These are phyloP conservation scores for Spea bombifrons DNA, from an alignment of 2,113 vertebrate species.

Conservation along the genomic window DNA sequence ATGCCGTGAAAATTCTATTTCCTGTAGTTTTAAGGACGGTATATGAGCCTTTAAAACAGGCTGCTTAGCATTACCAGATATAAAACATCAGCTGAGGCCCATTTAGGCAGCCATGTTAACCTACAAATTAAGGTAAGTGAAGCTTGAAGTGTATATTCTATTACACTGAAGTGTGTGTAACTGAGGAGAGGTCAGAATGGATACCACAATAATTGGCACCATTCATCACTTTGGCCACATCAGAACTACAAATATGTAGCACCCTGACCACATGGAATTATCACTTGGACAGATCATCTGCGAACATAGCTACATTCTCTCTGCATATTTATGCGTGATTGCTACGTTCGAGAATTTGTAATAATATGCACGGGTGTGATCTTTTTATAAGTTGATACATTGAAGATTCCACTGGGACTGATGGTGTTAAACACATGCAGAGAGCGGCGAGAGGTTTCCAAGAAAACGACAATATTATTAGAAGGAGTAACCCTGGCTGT, in stretches of 20 bases:
- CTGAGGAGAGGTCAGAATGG: conserved; percentile 14
- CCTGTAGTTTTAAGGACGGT: background rate
- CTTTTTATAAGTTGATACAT: conserved; percentile 28
- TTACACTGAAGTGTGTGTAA: conserved; percentile 21
- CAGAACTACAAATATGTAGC: conserved; percentile 37
- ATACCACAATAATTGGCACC: conserved; percentile 42
- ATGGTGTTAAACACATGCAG: conserved; percentile 36
- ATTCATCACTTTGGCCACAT: conserved; percentile 31
- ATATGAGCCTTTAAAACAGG: background rate
- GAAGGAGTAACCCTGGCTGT: conserved; percentile 28
- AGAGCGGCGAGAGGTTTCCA: conserved; percentile 32
- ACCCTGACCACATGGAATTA: conserved; percentile 37
- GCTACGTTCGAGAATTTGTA: conserved; percentile 23
- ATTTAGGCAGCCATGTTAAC: background rate
- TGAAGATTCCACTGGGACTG: conserved; percentile 25
- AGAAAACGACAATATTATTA: conserved; percentile 44
- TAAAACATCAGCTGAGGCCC: background rate
- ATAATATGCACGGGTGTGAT: conserved; percentile 11
- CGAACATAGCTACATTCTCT: conserved; percentile 23
- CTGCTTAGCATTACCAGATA: background rate
- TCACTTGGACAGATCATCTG: conserved; percentile 37
- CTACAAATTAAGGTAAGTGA: conserved; percentile 22
- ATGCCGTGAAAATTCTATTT: background rate
- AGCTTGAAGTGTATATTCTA: conserved; percentile 5
- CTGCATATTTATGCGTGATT: conserved; percentile 29